Evolutionary conservation across 2,113 vertebrate genomes (phyloP), one percentile per base, ranked within the genome.

Genomic region (Notarius lentiginosus): DNA sequence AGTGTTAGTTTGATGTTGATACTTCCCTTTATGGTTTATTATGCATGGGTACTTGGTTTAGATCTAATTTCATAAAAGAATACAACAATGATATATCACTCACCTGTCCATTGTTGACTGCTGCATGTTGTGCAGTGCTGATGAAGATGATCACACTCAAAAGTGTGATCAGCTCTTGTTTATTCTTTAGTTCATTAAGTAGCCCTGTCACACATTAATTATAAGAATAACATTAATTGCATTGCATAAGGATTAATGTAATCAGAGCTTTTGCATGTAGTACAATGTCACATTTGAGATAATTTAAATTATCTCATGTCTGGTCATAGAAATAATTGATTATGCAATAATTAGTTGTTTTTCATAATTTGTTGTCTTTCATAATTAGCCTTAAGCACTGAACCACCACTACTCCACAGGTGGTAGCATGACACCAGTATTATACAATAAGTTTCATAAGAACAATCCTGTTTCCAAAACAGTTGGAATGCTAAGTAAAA

Each of bases 51-150:
- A 79, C 27, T 53, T 79, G 53, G 27, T 60, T 58, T 18, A 15
- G 24, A 18, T 30, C 9, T 14, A 15, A 55, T 81, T 18, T 72
- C 9, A 81, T 61, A 11, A 70, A 58, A 80, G 4, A 79, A 22
- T 49, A 70, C 63, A 49, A 77, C 7, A 76, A 15, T 24, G n/a
- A 53, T 11, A 53, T 1, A 12, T 75, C 63, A 53, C n/a, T 55
- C 79, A 92, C 92, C 91, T 92, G 92, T 70, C 95, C 95, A 10
- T 95, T 95, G 90, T 95, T 95, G 0, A 93, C 94, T 2, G 95
- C 95, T 41, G 95, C 94, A 61, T 95, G 95, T 70, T 95, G 95
- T 18, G 82, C 91, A 58, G 93, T 92, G 81, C 90, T 84, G 34
- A 60, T 92, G 83, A 95, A 94, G 79, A 95, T 94, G 58, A 84